These are phyloP conservation scores for Pardosa pseudoannulata DNA, from an alignment of 2,888 invertebrate genomes.

Conservation along the genomic window DNA sequence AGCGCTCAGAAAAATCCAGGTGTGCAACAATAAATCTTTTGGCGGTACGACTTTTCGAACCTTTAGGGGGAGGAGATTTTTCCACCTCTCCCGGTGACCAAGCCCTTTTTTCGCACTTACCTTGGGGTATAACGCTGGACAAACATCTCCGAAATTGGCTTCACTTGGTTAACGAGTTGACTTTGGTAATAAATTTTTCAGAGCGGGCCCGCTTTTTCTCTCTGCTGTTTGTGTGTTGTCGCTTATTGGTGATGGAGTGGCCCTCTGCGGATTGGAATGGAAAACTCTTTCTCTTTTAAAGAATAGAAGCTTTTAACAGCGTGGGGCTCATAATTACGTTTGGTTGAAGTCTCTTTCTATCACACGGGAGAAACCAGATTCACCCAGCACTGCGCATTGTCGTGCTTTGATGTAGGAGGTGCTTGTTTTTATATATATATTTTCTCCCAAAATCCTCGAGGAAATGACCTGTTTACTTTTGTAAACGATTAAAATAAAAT, in stretches of 20 bases:
- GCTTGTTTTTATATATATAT: no score
- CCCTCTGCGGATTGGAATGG: not conserved
- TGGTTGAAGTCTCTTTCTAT: not conserved
- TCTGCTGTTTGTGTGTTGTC: no score
- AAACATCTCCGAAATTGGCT: conserved; percentile 66
- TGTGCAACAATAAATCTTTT: conserved; percentile 70
- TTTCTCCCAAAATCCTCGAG: no score
- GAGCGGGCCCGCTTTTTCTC: not conserved
- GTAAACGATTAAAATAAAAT: no score
- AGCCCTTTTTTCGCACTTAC: conserved; percentile 69
- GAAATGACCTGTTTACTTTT: no score
- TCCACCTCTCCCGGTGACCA: conserved; percentile 42
- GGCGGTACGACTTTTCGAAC: conserved; percentile 43
- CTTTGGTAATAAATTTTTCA: conserved; percentile 48
- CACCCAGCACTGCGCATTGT: no score
- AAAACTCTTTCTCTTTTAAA: not conserved
- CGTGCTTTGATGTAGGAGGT: no score
- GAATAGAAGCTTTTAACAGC: not conserved
- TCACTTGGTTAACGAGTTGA: conserved; percentile 66
- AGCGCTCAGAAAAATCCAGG: conserved; percentile 66
- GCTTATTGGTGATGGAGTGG: not conserved
- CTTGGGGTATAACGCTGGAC: conserved; percentile 54
- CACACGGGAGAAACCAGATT: not conserved
- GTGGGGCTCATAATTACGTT: not conserved
- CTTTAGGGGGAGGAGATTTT: conserved; percentile 32